Base-by-base conservation (phyloP, 2,797 vertebrate genomes). In the Myripristis jacobus region DNA sequence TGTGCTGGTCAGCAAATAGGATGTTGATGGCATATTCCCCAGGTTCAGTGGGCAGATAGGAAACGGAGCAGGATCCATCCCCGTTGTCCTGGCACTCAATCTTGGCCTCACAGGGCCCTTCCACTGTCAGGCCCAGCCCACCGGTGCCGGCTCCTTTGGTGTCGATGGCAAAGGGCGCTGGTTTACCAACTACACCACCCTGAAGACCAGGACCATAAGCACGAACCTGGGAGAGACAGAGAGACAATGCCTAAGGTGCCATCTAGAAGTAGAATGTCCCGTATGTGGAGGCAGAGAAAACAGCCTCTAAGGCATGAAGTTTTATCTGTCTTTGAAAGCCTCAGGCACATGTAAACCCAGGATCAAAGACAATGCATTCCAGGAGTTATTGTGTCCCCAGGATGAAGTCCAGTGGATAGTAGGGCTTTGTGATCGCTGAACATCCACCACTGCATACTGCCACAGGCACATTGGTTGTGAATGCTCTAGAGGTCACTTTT, bases 11-110 rank as follows among this genome's bases (percentile, higher is more conserved):
- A 0, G 96, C 97, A 0, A 96, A 99, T 27, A 98, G 92, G 90
- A 99, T 98, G 89, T 98, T 98, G 92, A 99, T 96, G 87, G 94
- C 89, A 29, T 99, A 99, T 77, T 98, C 96, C 0, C 97, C 97
- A 0, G 96, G 92, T 53, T 96, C 96, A 0, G 96, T 96, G 62
- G 97, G 97, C 79, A 99, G 92, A 92, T 98, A 99, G 72, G 95
- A 96, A 36, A 99, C 97, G 0, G 97, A 96, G 65, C 97, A 99
- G 0, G 97, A 96, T 1, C 97, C 97, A 0, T 99, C 97, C 0
- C 97, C 97, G 0, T 99, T 98, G 89, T 99, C 97, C 78, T 96
- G 97, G 82, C 97, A 99, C 65, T 99, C 96, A 0, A 98, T 99
- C 84, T 98, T 98, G 69, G 97, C 97, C 79, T 99, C 97, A 0